Conservation (phyloP, 2,888 invertebrate genomes). For the Dolomedes plantarius region DNA sequence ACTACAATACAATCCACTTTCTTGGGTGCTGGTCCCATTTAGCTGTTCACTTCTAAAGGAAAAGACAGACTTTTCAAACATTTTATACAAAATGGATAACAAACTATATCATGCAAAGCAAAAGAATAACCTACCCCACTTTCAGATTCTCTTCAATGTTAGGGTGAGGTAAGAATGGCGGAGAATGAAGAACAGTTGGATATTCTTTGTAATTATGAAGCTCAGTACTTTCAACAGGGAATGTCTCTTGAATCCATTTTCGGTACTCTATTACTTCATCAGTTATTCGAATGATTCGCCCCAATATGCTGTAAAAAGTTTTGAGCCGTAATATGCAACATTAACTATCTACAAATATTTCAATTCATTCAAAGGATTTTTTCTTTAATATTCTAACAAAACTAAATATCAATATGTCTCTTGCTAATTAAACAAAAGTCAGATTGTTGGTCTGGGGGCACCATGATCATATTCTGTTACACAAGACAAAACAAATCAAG, state of each 20-base stretch:
- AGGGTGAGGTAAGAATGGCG: not conserved
- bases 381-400: no score
- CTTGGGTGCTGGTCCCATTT: slow-evolving; percentile 37
- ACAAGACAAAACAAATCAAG: no score
- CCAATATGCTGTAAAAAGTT: slow-evolving; percentile 82
- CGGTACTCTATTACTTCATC: slow-evolving; percentile 91
- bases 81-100: not conserved
- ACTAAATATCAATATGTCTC: no score
- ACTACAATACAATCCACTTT: slow-evolving; percentile 42
- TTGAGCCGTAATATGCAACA: not conserved
- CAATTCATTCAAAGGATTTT: no score
- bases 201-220: slow-evolving; percentile 19
- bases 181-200: slow-evolving; percentile 29
- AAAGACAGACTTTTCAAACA: not conserved
- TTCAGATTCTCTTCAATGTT: slow-evolving; percentile 42
- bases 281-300: slow-evolving; percentile 93
- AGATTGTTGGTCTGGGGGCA: no score
- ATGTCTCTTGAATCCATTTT: slow-evolving; percentile 82
- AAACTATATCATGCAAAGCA: no score
- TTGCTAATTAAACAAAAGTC: no score
- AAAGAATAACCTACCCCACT: not conserved
- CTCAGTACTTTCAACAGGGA: slow-evolving; percentile 75
- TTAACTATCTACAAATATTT: no score
- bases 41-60: slow-evolving; percentile 21
- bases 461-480: no score